phyloP scores from a whole-genome alignment of 1,140 invertebrate genomes.

The Zaprionus tsacasi region DNA sequence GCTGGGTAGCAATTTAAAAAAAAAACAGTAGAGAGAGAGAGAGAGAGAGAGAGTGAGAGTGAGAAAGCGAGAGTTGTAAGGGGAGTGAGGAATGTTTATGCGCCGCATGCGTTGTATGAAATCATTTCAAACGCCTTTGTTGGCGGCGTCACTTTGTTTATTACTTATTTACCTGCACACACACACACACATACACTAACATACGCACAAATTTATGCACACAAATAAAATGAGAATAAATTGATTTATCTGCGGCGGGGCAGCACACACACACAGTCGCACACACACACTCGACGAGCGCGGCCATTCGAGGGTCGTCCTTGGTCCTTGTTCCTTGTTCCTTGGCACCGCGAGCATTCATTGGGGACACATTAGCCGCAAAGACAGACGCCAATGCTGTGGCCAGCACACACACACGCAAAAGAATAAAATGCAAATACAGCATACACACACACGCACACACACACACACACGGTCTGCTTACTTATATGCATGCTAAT shows the following conservation, averaged over 20 bases:
- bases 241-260: conserved; percentile 71
- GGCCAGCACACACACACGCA: conserved; percentile 32
- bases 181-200: conserved; percentile 10
- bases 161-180: conserved; percentile 44
- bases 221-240: conserved; percentile 81
- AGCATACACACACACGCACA: conserved; percentile 16
- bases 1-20: conserved; percentile 15
- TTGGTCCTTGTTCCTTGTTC: conserved; percentile 35
- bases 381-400: conserved; percentile 51
- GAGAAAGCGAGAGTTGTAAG: not conserved
- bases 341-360: conserved; percentile 56
- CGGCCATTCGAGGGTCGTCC: conserved; percentile 49
- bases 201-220: conserved; percentile 70
- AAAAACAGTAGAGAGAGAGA: not conserved
- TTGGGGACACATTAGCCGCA: conserved; percentile 75
- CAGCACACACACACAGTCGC: conserved; percentile 12
- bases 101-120: conserved; percentile 52
- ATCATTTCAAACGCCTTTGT: conserved; percentile 62
- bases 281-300: not conserved
- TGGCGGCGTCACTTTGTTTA: conserved; percentile 49
- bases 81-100: conserved; percentile 39
- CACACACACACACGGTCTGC: conserved; percentile 20
- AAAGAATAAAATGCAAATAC: conserved; percentile 65
- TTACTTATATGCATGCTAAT: conserved; percentile 63
- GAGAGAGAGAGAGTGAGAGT: not conserved